phyloP scores from a whole-genome alignment of 2,888 invertebrate genomes.

The Sinodicranocentrus sp. region DNA sequence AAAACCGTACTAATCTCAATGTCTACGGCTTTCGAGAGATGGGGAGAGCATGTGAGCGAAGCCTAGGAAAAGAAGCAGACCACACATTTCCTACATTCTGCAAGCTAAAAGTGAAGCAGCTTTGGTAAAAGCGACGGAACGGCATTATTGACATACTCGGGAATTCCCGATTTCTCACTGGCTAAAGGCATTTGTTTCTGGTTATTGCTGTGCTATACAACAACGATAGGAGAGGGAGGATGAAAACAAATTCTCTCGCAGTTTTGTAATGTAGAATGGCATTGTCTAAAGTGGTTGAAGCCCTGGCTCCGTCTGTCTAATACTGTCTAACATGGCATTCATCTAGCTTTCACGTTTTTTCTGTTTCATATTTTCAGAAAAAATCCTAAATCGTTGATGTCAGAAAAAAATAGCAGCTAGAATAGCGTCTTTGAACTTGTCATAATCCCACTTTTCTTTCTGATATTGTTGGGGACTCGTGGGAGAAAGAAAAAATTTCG shows the following conservation, averaged over 20 bases:
- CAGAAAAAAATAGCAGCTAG: background rate
- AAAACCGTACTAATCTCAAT: background rate
- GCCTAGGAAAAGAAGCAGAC: too few species aligned
- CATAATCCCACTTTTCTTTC: background rate
- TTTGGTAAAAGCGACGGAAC: background rate
- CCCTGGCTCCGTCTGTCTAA: background rate
- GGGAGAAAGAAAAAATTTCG: too few species aligned
- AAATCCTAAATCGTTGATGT: background rate
- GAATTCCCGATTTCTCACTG: slow-evolving; percentile 63
- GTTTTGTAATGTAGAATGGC: too few species aligned
- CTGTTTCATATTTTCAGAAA: background rate
- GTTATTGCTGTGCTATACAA: background rate
- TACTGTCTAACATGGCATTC: background rate
- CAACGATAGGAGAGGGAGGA: background rate
- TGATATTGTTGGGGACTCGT: too few species aligned
- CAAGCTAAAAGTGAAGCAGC: background rate
- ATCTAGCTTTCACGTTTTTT: background rate
- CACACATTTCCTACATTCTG: too few species aligned
- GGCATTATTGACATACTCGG: slow-evolving; percentile 56
- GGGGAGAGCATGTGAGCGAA: too few species aligned
- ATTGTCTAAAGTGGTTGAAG: background rate
- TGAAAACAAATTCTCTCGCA: background rate
- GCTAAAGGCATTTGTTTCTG: background rate
- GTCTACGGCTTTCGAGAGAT: too few species aligned
- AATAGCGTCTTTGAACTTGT: slow-evolving; percentile 40